Conservation (phyloP, 2,888 invertebrate genomes). For the Lycocerus yunnanus region DNA sequence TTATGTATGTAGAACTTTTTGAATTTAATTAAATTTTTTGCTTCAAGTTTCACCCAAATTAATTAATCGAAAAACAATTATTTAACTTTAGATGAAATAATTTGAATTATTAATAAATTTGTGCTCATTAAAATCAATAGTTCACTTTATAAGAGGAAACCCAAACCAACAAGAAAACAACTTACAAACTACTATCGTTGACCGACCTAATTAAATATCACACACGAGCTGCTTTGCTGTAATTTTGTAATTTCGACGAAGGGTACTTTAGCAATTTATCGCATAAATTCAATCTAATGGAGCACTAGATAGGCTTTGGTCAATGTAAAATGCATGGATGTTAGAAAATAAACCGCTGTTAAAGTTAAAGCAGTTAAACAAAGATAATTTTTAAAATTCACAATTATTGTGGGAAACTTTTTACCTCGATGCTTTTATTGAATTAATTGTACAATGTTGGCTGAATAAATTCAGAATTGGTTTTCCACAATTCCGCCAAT, state of each 20-base stretch:
- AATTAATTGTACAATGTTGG: neutral
- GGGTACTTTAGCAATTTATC: slow-evolving; percentile 34
- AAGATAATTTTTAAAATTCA: neutral
- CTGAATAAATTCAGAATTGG: neutral
- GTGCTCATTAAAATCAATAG: slow-evolving; percentile 27
- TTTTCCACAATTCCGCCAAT: neutral
- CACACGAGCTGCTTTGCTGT: slow-evolving; percentile 27
- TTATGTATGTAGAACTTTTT: neutral
- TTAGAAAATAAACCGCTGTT: neutral
- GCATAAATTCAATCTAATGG: slow-evolving; percentile 32
- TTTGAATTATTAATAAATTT: slow-evolving; percentile 23
- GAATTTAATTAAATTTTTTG: neutral
- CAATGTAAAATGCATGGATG: neutral
- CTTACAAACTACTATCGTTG: slow-evolving; percentile 26
- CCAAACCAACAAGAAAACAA: slow-evolving; percentile 31
- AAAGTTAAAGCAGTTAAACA: neutral
- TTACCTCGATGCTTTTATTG: neutral
- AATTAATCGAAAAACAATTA: neutral
- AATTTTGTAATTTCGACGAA: slow-evolving; percentile 25
- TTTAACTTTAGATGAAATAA: neutral
- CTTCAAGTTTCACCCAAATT: neutral
- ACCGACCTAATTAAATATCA: slow-evolving; percentile 35
- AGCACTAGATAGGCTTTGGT: slow-evolving; percentile 12
- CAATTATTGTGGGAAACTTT: neutral
- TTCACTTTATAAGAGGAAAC: slow-evolving; percentile 20